phyloP scores from a whole-genome alignment of 2,797 vertebrate genomes.

The Tangara arthus region DNA sequence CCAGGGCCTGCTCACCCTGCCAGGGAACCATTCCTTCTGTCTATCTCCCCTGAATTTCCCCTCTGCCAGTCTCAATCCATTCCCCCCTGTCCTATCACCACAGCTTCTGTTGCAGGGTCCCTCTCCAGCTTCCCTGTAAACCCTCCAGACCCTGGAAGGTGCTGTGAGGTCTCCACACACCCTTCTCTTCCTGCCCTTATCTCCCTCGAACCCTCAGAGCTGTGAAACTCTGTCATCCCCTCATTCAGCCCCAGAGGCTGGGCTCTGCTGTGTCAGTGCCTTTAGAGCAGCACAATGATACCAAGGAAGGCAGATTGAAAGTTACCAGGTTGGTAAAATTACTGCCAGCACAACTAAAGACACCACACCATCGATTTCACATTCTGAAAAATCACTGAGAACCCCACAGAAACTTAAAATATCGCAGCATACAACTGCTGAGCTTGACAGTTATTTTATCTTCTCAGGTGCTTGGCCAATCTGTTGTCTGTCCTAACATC shows the following conservation, averaged over 20 bases:
- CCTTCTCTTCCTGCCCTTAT: background rate
- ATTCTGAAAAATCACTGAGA: background rate
- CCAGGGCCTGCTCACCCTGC: background rate
- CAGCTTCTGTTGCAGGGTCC: background rate
- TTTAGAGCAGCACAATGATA: background rate
- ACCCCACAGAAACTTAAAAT: background rate
- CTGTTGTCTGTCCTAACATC: background rate
- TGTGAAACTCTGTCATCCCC: background rate
- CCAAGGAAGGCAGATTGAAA: background rate
- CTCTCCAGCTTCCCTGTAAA: background rate
- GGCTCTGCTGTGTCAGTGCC: background rate
- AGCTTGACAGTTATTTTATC: background rate
- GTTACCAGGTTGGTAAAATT: background rate
- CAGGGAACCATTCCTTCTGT: background rate
- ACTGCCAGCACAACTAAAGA: background rate
- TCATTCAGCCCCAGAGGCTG: fast-evolving
- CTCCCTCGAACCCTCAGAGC: background rate
- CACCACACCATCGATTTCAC: background rate
- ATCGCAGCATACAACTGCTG: background rate
- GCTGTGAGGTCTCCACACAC: background rate
- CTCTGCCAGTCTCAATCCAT: background rate
- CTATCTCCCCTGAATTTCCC: background rate
- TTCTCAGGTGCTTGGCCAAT: background rate
- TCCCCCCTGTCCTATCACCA: background rate
- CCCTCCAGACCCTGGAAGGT: background rate